Evolutionary conservation across 2,888 invertebrate genomes (phyloP).

Genomic region (Matsumyia berberina): DNA sequence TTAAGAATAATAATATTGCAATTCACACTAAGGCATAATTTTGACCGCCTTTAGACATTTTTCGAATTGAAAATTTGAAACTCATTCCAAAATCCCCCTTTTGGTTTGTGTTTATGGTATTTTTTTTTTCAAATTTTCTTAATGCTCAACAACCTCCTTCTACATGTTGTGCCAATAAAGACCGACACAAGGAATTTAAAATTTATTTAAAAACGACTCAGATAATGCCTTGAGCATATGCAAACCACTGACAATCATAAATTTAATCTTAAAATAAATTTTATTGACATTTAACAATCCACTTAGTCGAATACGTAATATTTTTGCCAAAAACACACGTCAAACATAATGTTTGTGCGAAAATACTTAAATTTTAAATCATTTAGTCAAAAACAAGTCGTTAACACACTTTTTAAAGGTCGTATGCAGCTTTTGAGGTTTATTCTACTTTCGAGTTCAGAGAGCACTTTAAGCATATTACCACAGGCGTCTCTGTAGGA

Average conservation of each 20-base stretch:
- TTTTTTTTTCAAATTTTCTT: no score
- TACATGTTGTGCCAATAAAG: background rate
- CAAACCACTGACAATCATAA: background rate
- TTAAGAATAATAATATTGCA: no score
- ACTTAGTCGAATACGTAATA: constrained; percentile 30
- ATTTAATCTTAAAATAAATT: constrained; percentile 4
- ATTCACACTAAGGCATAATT: no score
- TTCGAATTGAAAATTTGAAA: no score
- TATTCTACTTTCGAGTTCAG: background rate
- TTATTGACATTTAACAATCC: constrained; percentile 5
- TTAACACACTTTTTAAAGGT: background rate
- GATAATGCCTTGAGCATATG: constrained; percentile 10
- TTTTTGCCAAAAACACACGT: background rate
- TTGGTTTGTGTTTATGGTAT: no score
- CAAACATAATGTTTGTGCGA: background rate
- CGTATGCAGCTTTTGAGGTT: background rate
- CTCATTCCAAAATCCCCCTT: no score
- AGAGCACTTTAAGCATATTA: background rate
- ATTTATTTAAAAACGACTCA: background rate
- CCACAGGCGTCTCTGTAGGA: background rate
- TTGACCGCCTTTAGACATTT: no score
- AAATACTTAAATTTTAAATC: constrained; percentile 4
- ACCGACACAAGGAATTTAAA: background rate
- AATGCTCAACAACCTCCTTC: background rate
- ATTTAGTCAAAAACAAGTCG: background rate